Evolutionary conservation across 2,888 invertebrate genomes (phyloP).

Genomic region (Seladonia tumulorum): DNA sequence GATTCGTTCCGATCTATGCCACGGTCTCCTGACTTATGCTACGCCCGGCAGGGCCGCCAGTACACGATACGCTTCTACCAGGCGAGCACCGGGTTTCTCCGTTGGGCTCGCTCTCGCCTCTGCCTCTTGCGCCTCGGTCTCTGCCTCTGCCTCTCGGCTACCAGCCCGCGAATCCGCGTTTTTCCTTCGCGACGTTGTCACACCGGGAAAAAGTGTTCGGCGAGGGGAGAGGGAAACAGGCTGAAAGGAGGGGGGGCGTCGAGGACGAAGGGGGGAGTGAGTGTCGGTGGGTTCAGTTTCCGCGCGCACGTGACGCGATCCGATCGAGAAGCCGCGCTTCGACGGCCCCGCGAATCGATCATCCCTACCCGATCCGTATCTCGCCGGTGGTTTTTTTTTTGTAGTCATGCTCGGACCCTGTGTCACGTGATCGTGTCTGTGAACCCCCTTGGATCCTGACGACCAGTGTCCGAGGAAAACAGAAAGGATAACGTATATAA

Average conservation of each 20-base stretch:
- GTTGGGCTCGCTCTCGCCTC: conserved; percentile 32
- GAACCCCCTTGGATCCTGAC: conserved; percentile 29
- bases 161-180: conserved; percentile 43
- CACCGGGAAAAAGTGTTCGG: conserved; percentile 30
- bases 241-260: not conserved
- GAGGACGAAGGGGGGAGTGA: conserved; percentile 48
- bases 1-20: conserved; percentile 67
- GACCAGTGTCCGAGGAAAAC: conserved; percentile 24
- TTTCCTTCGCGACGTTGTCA: conserved; percentile 31
- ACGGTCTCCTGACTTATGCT: conserved; percentile 72
- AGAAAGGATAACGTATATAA: not conserved
- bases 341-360: not conserved
- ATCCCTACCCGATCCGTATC: not conserved
- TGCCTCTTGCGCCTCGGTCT: conserved; percentile 33
- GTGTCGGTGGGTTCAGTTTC: conserved; percentile 69
- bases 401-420: not conserved
- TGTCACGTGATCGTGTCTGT: conserved; percentile 32
- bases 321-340: conserved; percentile 53
- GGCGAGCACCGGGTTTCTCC: conserved; percentile 72
- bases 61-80: conserved; percentile 78
- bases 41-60: conserved; percentile 76
- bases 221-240: conserved; percentile 29
- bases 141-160: conserved; percentile 27
- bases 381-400: conserved; percentile 16
- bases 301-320: conserved; percentile 76